Base-by-base conservation (phyloP, 2,113 vertebrate species). In the Heterochromis multidens region DNA sequence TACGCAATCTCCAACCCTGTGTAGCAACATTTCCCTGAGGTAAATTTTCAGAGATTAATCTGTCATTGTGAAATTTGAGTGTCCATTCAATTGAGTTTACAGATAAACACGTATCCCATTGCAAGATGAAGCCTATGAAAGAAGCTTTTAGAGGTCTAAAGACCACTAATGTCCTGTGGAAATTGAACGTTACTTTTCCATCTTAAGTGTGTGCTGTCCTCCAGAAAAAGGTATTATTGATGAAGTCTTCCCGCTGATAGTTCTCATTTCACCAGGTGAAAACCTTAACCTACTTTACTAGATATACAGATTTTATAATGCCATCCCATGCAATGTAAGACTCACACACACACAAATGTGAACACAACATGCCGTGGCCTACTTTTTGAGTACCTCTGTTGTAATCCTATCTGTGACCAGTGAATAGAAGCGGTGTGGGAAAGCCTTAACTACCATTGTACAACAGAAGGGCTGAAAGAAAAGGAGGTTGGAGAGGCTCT, bases 361-460 rank as follows among this genome's bases (percentile, higher is more conserved):
- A 87, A 80, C 37, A 74, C 87, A 86, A 58, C 86, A 90, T 89
- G 81, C 60, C 2, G 62, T 92, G 93, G 80, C 93, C 92, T 92
- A 94, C 77, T 91, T 93, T 87, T 83, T 11, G 23, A 87, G 82
- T 33, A 89, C 60, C 89, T 87, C 82, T 76, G 49, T 83, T 81
- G 92, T 90, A 93, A 94, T 93, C 86, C 89, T 83, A 91, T 91
- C 90, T 19, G 7, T 21, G 33, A 63, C 85, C 52, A 70, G 37
- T 91, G 90, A 90, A 91, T 86, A 79, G 82, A 87, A 82, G 81
- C 40, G 27, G 76, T 87, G 87, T 95, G 92, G 91, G 90, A 93
- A 93, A 89, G 82, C 81, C 61, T 65, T 72, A 49, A 37, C 65
- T 61, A 13, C 79, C 65, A 84, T 91, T 91, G 90, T 87, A 14